phyloP scores from a whole-genome alignment of 30 jellyfish, hydroid and myxozoan genomes.

The Sanderia malayensis region DNA sequence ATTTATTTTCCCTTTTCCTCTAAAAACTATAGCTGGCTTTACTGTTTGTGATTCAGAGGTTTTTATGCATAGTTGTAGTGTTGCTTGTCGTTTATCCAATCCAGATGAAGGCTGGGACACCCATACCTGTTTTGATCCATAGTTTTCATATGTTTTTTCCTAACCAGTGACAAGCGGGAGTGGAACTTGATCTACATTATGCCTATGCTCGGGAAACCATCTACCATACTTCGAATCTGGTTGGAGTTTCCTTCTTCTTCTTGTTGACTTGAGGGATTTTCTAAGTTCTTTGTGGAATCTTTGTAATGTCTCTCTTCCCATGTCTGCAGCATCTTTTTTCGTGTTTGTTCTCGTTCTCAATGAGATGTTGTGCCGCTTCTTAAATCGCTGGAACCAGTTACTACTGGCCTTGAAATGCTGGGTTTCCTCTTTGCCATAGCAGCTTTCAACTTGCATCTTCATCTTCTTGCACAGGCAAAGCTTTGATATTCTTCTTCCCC shows the following conservation, averaged over 20 bases:
- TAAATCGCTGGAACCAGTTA: slow-evolving; percentile 14
- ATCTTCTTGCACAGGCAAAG: slow-evolving; percentile 11
- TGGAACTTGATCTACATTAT: slow-evolving; percentile 45
- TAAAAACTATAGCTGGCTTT: slow-evolving; percentile 39
- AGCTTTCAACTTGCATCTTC: slow-evolving; percentile 19
- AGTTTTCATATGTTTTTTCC: slow-evolving; percentile 27
- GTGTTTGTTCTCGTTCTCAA: slow-evolving; percentile 12
- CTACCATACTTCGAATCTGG: slow-evolving; percentile 29
- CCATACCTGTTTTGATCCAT: slow-evolving; percentile 45
- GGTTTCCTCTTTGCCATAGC: slow-evolving; percentile 42
- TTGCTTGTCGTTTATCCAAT: slow-evolving; percentile 31
- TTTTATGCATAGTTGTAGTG: slow-evolving; percentile 33
- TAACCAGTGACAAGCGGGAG: slow-evolving; percentile 29
- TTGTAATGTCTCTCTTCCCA: slow-evolving; percentile 15
- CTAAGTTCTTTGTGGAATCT: slow-evolving; percentile 13
- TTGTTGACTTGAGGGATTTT: slow-evolving; percentile 9
- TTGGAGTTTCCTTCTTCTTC: slow-evolving; percentile 18
- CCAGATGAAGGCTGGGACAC: slow-evolving; percentile 49
- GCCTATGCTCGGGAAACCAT: slow-evolving; percentile 31
- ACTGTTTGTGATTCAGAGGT: slow-evolving; percentile 29
- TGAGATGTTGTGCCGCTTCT: slow-evolving; percentile 10
- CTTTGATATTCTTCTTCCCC: slow-evolving; percentile 16
- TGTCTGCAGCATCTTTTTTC: slow-evolving; percentile 20
- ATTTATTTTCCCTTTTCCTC: slow-evolving; percentile 44
- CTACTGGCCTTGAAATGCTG: slow-evolving; percentile 32